Conservation (phyloP, 1,140 invertebrate genomes). For the Polypedilum vanderplanki region DNA sequence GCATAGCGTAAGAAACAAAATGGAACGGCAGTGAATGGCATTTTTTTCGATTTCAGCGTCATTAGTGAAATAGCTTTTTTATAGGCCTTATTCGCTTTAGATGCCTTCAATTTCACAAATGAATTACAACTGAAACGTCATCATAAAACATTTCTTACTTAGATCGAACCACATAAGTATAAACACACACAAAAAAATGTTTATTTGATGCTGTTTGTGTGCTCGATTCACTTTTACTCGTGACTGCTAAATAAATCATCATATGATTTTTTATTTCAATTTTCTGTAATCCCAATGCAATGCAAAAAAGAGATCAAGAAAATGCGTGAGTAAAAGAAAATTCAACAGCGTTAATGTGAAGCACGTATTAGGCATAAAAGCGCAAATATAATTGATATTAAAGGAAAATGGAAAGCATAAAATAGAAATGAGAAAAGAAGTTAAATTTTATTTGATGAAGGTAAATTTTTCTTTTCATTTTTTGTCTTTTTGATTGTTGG, state of each 20-base stretch:
- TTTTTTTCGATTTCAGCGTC: background rate
- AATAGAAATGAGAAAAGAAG: conserved; percentile 14
- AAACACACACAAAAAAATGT: background rate
- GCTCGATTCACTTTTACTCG: background rate
- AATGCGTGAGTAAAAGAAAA: background rate
- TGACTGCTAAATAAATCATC: conserved; percentile 26
- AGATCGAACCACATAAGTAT: background rate
- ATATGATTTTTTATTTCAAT: conserved; percentile 21
- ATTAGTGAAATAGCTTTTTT: conserved; percentile 19
- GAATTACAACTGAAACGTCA: background rate
- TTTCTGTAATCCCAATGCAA: conserved; percentile 1
- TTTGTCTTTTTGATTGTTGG: too few relatives aligned
- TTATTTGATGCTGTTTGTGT: too few relatives aligned
- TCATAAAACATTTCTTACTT: conserved; percentile 23
- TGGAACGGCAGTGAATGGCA: too few relatives aligned
- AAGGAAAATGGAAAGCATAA: background rate
- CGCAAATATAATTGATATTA: conserved; percentile 25
- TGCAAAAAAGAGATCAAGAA: background rate
- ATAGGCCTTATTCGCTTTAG: conserved; percentile 7
- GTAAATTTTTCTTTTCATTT: too few relatives aligned
- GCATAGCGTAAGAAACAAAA: too few relatives aligned
- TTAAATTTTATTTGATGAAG: background rate
- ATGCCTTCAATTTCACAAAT: conserved; percentile 23
- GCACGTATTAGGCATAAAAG: background rate
- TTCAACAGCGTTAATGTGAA: conserved; percentile 8